These are phyloP conservation scores for Tenodera sinensis DNA, from an alignment of 2,888 invertebrate species.

Conservation along the genomic window DNA sequence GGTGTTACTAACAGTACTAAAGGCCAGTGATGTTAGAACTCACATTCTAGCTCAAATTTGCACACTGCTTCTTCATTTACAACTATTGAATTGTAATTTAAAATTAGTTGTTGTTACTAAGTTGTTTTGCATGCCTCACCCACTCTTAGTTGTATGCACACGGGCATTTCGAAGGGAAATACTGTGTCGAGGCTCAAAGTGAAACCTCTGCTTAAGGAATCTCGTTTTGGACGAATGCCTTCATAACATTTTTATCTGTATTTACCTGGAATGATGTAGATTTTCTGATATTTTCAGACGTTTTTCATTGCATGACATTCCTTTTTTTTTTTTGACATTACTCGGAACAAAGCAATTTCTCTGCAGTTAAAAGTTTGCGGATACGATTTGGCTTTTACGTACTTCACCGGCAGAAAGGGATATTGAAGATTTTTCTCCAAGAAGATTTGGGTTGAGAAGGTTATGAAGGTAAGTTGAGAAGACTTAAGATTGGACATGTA, in stretches of 20 bases:
- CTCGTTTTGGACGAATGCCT: neutral
- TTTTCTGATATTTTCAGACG: constrained; percentile 4
- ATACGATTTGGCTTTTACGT: constrained; percentile 1
- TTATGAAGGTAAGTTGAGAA: constrained; percentile 10
- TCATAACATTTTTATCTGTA: neutral
- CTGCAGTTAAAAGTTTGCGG: neutral
- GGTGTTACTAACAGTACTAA: neutral
- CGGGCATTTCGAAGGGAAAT: neutral
- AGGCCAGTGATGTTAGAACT: neutral
- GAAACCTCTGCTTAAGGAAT: constrained; percentile 30
- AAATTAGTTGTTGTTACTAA: neutral
- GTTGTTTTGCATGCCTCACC: neutral
- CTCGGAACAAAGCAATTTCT: neutral
- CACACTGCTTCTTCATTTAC: neutral
- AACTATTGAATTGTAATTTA: neutral
- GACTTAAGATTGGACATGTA: neutral
- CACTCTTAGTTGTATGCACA: constrained; percentile 3
- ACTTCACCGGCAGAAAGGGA: neutral
- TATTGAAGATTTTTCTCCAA: constrained; percentile 4
- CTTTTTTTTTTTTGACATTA: neutral
- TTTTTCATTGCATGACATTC: neutral
- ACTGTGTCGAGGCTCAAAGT: neutral
- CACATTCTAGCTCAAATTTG: neutral
- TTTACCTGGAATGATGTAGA: neutral
- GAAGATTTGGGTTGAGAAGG: constrained; percentile 5